phyloP scores from a whole-genome alignment of 1,140 invertebrate genomes.

The Marisa cornuarietis region DNA sequence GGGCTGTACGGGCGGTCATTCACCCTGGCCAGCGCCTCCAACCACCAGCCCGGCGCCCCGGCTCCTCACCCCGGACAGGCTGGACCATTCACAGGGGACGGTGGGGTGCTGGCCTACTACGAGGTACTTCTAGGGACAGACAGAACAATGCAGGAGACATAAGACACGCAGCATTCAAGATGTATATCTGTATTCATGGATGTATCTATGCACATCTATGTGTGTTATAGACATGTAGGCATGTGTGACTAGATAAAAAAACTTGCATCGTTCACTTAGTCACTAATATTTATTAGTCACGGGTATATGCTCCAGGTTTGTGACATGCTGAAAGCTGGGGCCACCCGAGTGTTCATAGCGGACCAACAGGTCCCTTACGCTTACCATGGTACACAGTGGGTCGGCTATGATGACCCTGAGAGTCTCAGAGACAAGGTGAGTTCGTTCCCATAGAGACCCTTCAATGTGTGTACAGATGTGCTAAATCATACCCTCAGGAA shows the following conservation, averaged over 20 bases:
- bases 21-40: constrained; percentile 34
- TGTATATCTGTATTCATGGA: too few species aligned
- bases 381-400: constrained; percentile 83
- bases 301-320: constrained; percentile 17
- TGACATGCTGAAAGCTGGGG: constrained; percentile 30
- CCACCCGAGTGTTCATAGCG: constrained; percentile 3
- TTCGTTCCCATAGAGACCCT: not conserved
- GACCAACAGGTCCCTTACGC: constrained; percentile 83
- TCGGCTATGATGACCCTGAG: constrained; percentile 11
- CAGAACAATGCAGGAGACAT: too few species aligned
- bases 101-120: constrained; percentile 51
- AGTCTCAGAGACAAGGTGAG: constrained; percentile 16
- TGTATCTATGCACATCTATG: too few species aligned
- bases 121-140: constrained; percentile 37
- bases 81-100: constrained; percentile 71
- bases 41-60: constrained; percentile 30
- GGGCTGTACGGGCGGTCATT: constrained; percentile 68
- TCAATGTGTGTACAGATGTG: not conserved
- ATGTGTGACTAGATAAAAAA: too few species aligned
- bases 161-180: too few species aligned
- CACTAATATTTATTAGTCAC: too few species aligned
- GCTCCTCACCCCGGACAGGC: constrained; percentile 61
- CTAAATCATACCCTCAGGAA: too few species aligned
- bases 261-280: too few species aligned
- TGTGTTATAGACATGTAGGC: too few species aligned